A percentile compares a stretch with the other conserved stretches of the same genome.
Evolutionary conservation across 2,797 vertebrate genomes (phyloP).

Genomic region (Gouania willdenowi): DNA sequence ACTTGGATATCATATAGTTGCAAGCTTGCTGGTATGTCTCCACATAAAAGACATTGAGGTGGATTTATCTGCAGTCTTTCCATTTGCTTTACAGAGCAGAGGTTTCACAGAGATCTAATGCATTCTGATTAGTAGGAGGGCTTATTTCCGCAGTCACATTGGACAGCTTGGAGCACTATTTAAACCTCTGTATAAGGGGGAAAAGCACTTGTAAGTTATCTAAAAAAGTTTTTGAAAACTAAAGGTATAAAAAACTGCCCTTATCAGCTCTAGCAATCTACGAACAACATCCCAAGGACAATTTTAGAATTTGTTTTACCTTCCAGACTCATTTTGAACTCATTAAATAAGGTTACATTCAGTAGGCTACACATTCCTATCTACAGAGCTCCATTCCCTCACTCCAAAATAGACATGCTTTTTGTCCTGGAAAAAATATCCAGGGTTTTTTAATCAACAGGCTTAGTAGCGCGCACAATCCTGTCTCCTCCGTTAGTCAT

Average conservation of each 20-base stretch:
- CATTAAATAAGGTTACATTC: conserved; percentile 7
- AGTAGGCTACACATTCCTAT: conserved; percentile 15
- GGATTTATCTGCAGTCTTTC: conserved; percentile 49
- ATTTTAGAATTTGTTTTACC: too few relatives aligned
- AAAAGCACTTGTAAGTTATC: conserved; percentile 1
- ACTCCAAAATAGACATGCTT: conserved; percentile 1
- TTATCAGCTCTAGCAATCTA: neutral
- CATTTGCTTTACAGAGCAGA: conserved; percentile 30
- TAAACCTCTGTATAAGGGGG: conserved; percentile 1
- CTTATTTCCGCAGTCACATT: conserved; percentile 19
- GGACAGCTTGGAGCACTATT: conserved; percentile 9
- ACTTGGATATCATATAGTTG: conserved; percentile 19
- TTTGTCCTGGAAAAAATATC: conserved; percentile 15
- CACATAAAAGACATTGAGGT: conserved; percentile 25
- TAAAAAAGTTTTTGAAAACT: neutral
- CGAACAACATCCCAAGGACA: too few relatives aligned
- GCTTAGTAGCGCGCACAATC: conserved; percentile 26
- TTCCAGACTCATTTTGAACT: conserved; percentile 7
- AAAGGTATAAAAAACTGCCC: neutral
- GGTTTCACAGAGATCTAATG: conserved; percentile 43
- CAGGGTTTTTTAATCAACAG: conserved; percentile 20
- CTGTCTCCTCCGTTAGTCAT: conserved; percentile 1
- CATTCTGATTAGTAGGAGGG: conserved; percentile 36
- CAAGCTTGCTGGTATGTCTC: conserved; percentile 7
- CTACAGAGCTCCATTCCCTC: neutral